Evolutionary conservation across 2,888 invertebrate genomes (phyloP).

Genomic region (Cyclophora albipunctata): DNA sequence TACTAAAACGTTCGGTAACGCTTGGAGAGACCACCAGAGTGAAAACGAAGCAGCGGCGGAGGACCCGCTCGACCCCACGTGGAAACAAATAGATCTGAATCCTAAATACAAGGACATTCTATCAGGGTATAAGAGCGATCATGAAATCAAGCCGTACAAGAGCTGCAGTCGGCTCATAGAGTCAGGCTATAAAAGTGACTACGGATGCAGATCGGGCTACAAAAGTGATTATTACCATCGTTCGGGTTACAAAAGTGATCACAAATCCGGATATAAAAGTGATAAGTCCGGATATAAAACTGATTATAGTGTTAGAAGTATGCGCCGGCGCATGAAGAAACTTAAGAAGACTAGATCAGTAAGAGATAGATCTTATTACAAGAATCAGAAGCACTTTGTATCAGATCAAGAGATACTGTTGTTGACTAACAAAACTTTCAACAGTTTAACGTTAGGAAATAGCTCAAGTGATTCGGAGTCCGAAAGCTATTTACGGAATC

Average conservation of each 20-base stretch:
- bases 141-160: slow-evolving; percentile 69
- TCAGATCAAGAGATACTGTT: slow-evolving; percentile 77
- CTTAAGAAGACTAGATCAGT: slow-evolving; percentile 69
- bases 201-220: slow-evolving; percentile 71
- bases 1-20: slow-evolving; percentile 52
- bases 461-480: slow-evolving; percentile 72
- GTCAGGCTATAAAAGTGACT: slow-evolving; percentile 78
- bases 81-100: slow-evolving; percentile 79
- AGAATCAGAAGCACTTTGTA: slow-evolving; percentile 73
- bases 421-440: slow-evolving; percentile 71
- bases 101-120: slow-evolving; percentile 77
- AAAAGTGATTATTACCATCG: slow-evolving; percentile 61
- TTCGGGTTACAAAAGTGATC: slow-evolving; percentile 78
- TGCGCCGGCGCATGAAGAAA: slow-evolving; percentile 65
- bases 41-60: slow-evolving; percentile 72
- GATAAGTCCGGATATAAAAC: slow-evolving; percentile 77
- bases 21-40: slow-evolving; percentile 67
- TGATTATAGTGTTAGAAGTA: slow-evolving; percentile 70
- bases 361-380: slow-evolving; percentile 67
- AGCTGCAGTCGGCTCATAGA: slow-evolving; percentile 70
- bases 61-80: slow-evolving; percentile 76
- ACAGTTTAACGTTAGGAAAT: slow-evolving; percentile 74
- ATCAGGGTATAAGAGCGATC: slow-evolving; percentile 78
- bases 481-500: slow-evolving; percentile 57
- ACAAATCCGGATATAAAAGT: slow-evolving; percentile 77